phyloP scores from a whole-genome alignment of 2,797 vertebrate genomes.

The Apodemus agrarius region DNA sequence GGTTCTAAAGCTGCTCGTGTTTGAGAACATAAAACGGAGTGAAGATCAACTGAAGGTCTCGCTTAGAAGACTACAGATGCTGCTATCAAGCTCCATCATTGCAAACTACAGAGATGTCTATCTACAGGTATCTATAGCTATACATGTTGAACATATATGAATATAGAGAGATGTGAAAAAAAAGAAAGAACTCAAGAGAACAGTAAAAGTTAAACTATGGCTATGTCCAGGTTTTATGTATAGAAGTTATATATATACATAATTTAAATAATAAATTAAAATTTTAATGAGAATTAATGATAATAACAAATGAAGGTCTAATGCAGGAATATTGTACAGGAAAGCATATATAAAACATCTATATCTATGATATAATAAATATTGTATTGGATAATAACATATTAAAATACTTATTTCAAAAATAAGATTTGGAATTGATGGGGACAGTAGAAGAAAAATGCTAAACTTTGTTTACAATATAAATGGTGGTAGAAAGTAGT shows the following conservation, averaged over 20 bases:
- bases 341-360: neutral
- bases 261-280: neutral
- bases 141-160: neutral
- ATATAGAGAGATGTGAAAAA: neutral
- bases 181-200: neutral
- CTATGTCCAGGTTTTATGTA: neutral
- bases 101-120: too few relatives aligned
- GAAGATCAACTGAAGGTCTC: neutral
- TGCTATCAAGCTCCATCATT: accelerated
- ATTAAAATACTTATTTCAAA: neutral
- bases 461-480: neutral
- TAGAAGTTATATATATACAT: neutral
- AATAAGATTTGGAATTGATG: neutral
- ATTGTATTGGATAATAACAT: neutral
- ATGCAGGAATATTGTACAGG: neutral
- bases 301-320: neutral
- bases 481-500: neutral
- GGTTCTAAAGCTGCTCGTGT: neutral
- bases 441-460: neutral
- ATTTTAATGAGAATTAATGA: neutral
- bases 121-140: neutral
- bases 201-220: too few relatives aligned
- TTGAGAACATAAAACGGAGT: neutral
- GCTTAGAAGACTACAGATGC: neutral
- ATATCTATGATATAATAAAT: neutral